Evolutionary conservation across 2,888 invertebrate species (phyloP), one percentile per base, ranked within the genome.

Genomic region (Microctonus brassicae): DNA sequence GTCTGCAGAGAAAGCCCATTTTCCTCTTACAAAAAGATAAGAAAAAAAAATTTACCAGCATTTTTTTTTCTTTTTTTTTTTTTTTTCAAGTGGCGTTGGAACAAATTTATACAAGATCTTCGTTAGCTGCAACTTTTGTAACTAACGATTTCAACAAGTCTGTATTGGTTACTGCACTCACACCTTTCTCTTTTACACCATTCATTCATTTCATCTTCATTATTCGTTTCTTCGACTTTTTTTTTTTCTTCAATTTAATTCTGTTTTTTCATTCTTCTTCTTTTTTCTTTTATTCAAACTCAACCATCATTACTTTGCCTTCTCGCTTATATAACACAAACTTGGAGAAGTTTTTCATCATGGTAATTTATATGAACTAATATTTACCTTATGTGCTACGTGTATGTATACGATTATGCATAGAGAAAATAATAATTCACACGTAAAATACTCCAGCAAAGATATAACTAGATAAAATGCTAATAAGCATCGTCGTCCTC

Each of bases 401-500:
- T n/a, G n/a, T n/a, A n/a, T n/a, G n/a, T n/a, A 65, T 71, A 67
- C 73, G 71, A 71, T 73, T 72, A 75, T 77, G 73, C 74, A 75
- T 74, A 75, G 69, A 69, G 39, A n/a, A n/a, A 39, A 39, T 39
- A n/a, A 39, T n/a, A 39, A 39, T 13, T 4, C 39, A 1, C 39
- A 39, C n/a, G n/a, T n/a, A 66, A 67, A 69, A 64, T 66, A 57
- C 58, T 67, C 36, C 33, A 17, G 68, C 42, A 60, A 67, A 58
- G 73, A 76, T 69, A 75, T 77, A 74, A 77, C 74, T 75, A 69
- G 72, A 74, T 77, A 74, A 74, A 77, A 77, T 75, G 75, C 72
- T 76, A 76, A 76, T 76, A 74, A 75, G 60, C 47, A 7, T 47
- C 1, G 1, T 47, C 47, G n/a, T 20, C 55, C 42, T 39, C 62